A percentile compares a stretch with the other conserved stretches of the same genome.
Evolutionary conservation across 2,113 vertebrate species (phyloP).

Genomic region (Mobula hypostoma): DNA sequence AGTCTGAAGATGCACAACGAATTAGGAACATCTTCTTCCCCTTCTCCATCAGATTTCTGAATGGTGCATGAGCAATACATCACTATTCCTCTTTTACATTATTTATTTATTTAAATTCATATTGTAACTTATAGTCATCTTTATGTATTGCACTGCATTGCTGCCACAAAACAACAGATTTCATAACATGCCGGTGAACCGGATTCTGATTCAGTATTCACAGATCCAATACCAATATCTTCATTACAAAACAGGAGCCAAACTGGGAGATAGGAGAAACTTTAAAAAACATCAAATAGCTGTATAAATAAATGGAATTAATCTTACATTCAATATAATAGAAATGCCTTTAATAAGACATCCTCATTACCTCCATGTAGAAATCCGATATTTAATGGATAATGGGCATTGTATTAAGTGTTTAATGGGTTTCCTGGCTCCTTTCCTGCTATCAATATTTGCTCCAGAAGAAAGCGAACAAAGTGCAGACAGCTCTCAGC

Average conservation of each 20-base stretch:
- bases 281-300: background rate
- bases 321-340: no score
- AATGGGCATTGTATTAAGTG: background rate
- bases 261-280: background rate
- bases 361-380: background rate
- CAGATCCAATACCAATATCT: background rate
- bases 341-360: background rate
- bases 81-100: no score
- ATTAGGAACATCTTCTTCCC: no score
- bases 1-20: no score
- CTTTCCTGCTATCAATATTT: background rate
- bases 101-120: no score
- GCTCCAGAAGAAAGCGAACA: background rate
- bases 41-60: no score
- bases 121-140: no score
- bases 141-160: no score
- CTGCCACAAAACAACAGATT: no score
- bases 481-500: background rate
- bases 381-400: background rate
- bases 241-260: background rate
- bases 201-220: background rate
- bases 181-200: no score
- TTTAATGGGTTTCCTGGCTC: conserved; percentile 20
- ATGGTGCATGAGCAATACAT: no score
- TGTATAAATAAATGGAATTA: background rate